Evolutionary conservation across 2,113 vertebrate genomes (phyloP).

Genomic region (Danionella cerebrum): DNA sequence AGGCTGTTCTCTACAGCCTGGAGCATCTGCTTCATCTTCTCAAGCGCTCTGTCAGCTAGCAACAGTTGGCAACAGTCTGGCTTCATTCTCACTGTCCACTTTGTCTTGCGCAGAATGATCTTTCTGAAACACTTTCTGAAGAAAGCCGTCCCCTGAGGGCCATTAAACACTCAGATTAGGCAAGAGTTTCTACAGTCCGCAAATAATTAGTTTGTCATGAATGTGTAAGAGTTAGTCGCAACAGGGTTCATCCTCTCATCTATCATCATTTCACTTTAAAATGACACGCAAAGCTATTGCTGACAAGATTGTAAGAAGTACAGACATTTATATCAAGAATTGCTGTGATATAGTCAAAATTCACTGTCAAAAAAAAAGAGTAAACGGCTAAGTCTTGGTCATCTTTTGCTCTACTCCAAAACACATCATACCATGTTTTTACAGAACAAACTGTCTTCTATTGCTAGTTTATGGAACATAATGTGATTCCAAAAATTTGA

Average conservation of each 20-base stretch:
- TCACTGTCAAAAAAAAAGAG: not conserved
- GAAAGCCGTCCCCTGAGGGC: not conserved
- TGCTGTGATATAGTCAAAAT: too few relatives aligned
- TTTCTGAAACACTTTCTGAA: not conserved
- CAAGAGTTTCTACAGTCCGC: not conserved
- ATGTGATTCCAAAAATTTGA: constrained; percentile 25
- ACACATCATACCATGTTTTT: constrained; percentile 10
- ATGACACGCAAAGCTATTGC: not conserved
- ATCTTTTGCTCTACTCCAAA: not conserved
- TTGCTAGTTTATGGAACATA: constrained; percentile 23
- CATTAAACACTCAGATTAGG: not conserved
- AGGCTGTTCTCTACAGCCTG: constrained; percentile 9
- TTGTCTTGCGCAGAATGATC: not conserved
- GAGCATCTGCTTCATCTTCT: constrained; percentile 4
- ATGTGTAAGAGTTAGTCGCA: not conserved
- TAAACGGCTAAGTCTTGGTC: not conserved
- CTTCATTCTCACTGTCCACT: not conserved
- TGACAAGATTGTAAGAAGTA: constrained; percentile 4
- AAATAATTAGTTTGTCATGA: not conserved
- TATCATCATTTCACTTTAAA: not conserved
- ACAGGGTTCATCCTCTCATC: not conserved
- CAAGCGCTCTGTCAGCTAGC: constrained; percentile 15
- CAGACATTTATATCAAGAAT: not conserved
- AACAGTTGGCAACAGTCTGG: not conserved
- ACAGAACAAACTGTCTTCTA: constrained; percentile 16